Base-by-base conservation (phyloP, 2,797 vertebrate species). In the Cyclura pinguis region DNA sequence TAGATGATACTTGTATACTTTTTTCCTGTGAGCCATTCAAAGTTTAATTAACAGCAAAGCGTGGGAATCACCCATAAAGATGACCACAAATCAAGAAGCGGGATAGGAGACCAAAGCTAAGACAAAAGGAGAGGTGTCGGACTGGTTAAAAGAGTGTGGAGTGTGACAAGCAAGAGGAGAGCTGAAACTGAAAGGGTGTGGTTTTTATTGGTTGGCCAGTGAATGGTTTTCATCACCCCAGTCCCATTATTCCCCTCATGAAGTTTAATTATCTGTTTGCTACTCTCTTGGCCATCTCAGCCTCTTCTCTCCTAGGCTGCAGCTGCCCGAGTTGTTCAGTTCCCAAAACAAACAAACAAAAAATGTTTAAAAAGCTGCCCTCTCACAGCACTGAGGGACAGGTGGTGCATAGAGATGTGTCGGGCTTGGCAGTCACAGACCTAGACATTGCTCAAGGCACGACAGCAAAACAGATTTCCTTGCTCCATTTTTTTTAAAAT, bases 401-500 rank as follows among this genome's bases (percentile, higher is more conserved):
- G 59, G 62, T 67, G 82, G n/a, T 29, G 27, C 59, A 67, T 42
- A 69, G 62, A 69, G 38, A 84, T 84, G 62, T 84, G 38, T 47
- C 69, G 27, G 27, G 38, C n/a, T 80, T 20, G 27, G 80, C 0
- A 0, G 38, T 18, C 64, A 89, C 91, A 74, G 24, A 69, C 47
- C 4, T 82, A 91, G 91, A 85, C 8, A 24, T 73, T 73, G 72
- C 27, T 93, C 42, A 83, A 69, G 32, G n/a, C 76, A n/a, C 1
- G 80, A 72, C 29, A 80, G 27, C 47, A 86, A 42, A 90, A 93
- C 81, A 89, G 55, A 29, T 22, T 2, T 85, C 47, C 86, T 85
- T 92, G 84, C 77, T 85, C 91, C 83, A 67, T 67, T 78, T 91
- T 84, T 84, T 24, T 91, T 50, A 24, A 29, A 69, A 69, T 13